A percentile compares a stretch with the other conserved stretches of the same genome.
Conservation (phyloP, 1,140 invertebrate genomes). For the Hestina assimilis region DNA sequence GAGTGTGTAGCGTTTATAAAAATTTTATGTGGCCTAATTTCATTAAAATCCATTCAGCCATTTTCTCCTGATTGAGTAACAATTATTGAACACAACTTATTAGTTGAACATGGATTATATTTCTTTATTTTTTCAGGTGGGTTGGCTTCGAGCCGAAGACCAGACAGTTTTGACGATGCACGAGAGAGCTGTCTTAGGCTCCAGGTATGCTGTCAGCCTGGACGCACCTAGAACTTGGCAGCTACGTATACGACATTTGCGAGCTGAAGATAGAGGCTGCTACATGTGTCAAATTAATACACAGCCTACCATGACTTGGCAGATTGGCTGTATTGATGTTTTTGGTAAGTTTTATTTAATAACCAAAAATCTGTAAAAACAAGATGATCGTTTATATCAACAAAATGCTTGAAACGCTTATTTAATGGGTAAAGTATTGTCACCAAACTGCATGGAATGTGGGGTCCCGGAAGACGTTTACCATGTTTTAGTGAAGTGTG, state of each 20-base stretch:
- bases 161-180: constrained; percentile 92
- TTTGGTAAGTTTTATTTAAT: constrained; percentile 81
- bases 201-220: constrained; percentile 86
- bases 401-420: too few species aligned
- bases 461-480: too few species aligned
- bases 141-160: constrained; percentile 92
- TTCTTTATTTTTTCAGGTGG: constrained; percentile 82
- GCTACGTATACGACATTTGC: constrained; percentile 84
- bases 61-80: not conserved
- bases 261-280: constrained; percentile 86
- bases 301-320: constrained; percentile 88
- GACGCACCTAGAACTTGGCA: constrained; percentile 88
- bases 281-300: constrained; percentile 96
- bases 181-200: constrained; percentile 90
- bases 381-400: too few species aligned
- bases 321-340: constrained; percentile 92
- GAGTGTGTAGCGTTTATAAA: too few species aligned
- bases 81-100: too few species aligned
- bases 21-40: too few species aligned
- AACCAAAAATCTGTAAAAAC: too few species aligned
- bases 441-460: too few species aligned
- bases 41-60: too few species aligned
- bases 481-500: too few species aligned
- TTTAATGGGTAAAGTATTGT: too few species aligned
- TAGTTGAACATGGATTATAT: not conserved